Conservation (phyloP, 2,797 vertebrate species). For the Sebastes oblongus region DNA sequence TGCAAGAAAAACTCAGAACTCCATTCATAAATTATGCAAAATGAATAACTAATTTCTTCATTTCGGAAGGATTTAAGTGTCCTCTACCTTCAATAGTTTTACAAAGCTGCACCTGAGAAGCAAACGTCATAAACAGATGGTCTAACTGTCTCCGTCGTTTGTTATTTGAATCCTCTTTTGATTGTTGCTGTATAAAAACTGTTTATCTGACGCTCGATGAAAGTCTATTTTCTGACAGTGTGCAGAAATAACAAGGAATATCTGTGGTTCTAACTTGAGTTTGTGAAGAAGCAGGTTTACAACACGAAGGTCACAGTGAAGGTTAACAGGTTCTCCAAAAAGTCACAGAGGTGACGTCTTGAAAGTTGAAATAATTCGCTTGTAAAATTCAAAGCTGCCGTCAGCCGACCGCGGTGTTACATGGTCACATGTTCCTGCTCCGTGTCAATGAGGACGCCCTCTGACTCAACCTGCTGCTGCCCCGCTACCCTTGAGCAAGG, state of each 20-base stretch:
- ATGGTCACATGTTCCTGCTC: constrained; percentile 11
- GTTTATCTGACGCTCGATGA: background rate
- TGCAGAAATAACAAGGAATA: background rate
- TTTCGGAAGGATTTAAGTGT: background rate
- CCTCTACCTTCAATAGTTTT: background rate
- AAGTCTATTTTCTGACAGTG: background rate
- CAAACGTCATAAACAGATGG: background rate
- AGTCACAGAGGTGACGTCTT: constrained; percentile 3
- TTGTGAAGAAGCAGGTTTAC: background rate
- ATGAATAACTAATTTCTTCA: no score
- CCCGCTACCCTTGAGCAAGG: constrained; percentile 18
- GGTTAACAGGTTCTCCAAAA: constrained; percentile 9
- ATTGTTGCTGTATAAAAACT: background rate
- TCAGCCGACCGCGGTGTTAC: background rate
- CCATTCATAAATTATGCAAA: background rate
- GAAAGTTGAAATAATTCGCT: constrained; percentile 9
- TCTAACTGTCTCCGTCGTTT: no score
- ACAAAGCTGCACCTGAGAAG: background rate
- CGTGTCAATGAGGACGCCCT: constrained; percentile 33
- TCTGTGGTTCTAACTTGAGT: background rate
- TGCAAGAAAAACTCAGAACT: background rate
- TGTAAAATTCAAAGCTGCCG: constrained; percentile 18
- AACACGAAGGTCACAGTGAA: background rate
- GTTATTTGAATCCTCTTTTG: background rate
- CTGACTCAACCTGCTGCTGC: constrained; percentile 7